Conservation (phyloP, 2,113 vertebrate species). For the Oryzias curvinotus region DNA sequence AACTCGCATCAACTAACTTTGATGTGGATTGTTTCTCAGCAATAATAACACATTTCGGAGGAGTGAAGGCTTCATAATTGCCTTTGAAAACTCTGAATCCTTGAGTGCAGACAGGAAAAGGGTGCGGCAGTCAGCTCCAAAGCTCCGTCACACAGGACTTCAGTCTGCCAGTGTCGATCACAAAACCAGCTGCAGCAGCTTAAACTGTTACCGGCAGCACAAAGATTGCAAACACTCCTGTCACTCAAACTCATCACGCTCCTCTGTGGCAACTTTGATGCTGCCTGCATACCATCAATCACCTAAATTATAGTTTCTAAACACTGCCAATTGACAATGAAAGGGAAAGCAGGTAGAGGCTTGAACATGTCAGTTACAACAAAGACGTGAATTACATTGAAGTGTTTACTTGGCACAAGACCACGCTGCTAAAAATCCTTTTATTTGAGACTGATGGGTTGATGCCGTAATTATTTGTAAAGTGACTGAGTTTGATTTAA, state of each 20-base stretch:
- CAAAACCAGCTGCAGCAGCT: slow-evolving; percentile 12
- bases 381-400: slow-evolving; percentile 42
- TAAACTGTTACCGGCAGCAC: slow-evolving; percentile 8
- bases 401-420: slow-evolving; percentile 42
- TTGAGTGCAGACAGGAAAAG: slow-evolving; percentile 44
- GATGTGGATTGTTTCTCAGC: slow-evolving; percentile 12
- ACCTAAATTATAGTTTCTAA: slow-evolving; percentile 44
- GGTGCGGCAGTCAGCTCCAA: slow-evolving; percentile 42
- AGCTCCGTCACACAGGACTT: slow-evolving; percentile 33
- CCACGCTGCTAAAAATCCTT: slow-evolving; percentile 22
- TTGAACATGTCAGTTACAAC: slow-evolving; percentile 27
- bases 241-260: slow-evolving; percentile 43
- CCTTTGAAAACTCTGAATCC: slow-evolving; percentile 49
- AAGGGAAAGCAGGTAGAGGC: slow-evolving; percentile 39
- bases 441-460: slow-evolving; percentile 33
- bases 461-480: slow-evolving; percentile 49
- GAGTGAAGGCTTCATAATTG: slow-evolving; percentile 40
- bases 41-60: slow-evolving; percentile 33
- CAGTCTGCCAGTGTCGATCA: slow-evolving; percentile 13
- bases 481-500: slow-evolving; percentile 16
- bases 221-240: slow-evolving; percentile 16
- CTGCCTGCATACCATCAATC: slow-evolving; percentile 44
- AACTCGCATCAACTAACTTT: slow-evolving; percentile 4
- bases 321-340: slow-evolving; percentile 7
- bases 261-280: slow-evolving; percentile 22